Evolutionary conservation across 2,888 invertebrate genomes (phyloP), one percentile per base, ranked within the genome.

Genomic region (Sphaerolaimus hirsutus): DNA sequence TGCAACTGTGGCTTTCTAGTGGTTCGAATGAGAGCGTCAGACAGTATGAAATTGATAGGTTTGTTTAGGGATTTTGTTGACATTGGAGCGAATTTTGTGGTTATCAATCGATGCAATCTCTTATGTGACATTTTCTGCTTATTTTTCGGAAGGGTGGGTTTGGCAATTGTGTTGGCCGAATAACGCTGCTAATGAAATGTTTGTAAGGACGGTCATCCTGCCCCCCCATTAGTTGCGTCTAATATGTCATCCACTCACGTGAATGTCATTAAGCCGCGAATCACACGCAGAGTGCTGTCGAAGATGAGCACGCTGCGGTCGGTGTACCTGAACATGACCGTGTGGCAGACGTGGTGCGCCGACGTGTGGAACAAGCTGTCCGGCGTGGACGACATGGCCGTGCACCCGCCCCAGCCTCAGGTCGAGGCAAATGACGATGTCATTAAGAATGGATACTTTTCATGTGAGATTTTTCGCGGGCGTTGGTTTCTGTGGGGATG

Each of bases 1-100:
- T 56, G 12, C 65, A 65, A 52, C 64, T 61, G 50, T 50, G 63
- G n/a, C 51, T 65, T 35, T 56, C 62, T 17, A 56, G 51, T 26
- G 58, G 56, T 44, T 51, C 32, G 2, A 21, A 41, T 7, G 48
- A 48, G 26, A 26, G 22, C 5, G 10, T 19, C 10, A 23, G 47
- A 14, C 45, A 38, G 24, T 41, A 44, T 36, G 43, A 47, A 19
- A 32, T 47, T 5, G 29, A 29, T 12, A 43, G 25, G 47, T 47
- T 3, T 7, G 44, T 25, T 24, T 5, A 7, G 14, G 29, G 10
- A 29, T n/a, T n/a, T n/a, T n/a, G n/a, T n/a, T n/a, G n/a, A n/a
- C n/a, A n/a, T n/a, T n/a, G n/a, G n/a, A n/a, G n/a, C n/a, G n/a
- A n/a, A n/a, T n/a, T n/a, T n/a, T n/a, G n/a, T n/a, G n/a, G n/a